Conservation (phyloP, 2,113 vertebrate genomes). For the Gorilla gorilla region DNA sequence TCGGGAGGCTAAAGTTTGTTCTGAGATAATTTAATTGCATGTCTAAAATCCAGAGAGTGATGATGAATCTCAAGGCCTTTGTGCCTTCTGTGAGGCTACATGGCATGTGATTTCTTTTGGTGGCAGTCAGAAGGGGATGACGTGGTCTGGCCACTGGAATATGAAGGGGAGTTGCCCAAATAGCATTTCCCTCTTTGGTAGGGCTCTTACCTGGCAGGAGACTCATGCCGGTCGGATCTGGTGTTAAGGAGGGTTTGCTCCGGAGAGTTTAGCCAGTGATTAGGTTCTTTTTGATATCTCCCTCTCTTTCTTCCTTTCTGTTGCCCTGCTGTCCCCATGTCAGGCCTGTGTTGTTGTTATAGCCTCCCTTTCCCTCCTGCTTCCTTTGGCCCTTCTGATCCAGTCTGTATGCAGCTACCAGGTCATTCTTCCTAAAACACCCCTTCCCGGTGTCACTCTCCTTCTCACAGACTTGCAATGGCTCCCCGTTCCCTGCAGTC, state of each 20-base stretch:
- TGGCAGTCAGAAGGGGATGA: not conserved
- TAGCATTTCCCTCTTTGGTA: not conserved
- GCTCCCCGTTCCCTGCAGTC: not conserved
- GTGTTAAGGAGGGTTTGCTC: not conserved
- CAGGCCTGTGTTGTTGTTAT: not conserved
- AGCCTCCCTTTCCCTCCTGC: not conserved
- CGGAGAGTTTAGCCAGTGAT: not conserved
- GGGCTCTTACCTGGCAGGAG: not conserved
- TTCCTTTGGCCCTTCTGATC: not conserved
- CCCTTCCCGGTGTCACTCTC: not conserved
- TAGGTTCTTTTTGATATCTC: not conserved
- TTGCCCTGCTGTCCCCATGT: not conserved
- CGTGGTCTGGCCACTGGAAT: not conserved
- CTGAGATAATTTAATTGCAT: slow-evolving; percentile 65
- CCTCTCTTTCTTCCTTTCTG: not conserved
- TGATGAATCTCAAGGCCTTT: not conserved
- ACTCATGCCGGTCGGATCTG: not conserved
- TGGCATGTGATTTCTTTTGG: slow-evolving; percentile 9
- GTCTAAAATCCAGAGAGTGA: slow-evolving; percentile 53
- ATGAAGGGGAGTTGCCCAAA: slow-evolving; percentile 31
- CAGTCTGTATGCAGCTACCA: not conserved
- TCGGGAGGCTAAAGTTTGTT: slow-evolving; percentile 52
- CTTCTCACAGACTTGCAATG: not conserved
- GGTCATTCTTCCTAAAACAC: slow-evolving; percentile 10
- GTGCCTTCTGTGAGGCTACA: not conserved